Conservation (phyloP, 2,888 invertebrate species). For the Sympetrum striolatum region DNA sequence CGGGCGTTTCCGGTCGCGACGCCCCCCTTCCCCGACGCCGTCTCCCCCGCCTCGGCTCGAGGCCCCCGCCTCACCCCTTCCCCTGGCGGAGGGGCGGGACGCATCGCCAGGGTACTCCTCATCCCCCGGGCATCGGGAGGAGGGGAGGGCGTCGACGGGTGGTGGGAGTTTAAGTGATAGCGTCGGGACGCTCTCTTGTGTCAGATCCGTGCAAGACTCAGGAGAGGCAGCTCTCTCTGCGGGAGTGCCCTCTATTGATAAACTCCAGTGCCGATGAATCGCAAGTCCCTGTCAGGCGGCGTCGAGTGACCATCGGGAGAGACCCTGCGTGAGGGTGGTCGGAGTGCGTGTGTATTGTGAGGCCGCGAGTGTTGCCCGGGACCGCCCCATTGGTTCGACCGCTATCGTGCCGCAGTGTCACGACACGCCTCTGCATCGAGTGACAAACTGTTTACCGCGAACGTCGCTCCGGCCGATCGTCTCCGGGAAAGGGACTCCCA, state of each 20-base stretch:
- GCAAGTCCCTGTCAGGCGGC: neutral
- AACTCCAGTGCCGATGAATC: neutral
- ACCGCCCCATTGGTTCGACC: constrained; percentile 15
- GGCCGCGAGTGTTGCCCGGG: neutral
- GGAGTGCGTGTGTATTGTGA: neutral
- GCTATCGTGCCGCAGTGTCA: constrained; percentile 36
- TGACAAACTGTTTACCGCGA: neutral
- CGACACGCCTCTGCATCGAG: constrained; percentile 37
- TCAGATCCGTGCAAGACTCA: constrained; percentile 38
- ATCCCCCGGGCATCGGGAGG: neutral
- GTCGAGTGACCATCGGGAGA: neutral
- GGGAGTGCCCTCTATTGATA: neutral
- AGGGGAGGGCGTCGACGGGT: neutral
- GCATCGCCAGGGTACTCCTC: neutral
- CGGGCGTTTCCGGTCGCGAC: constrained; percentile 24
- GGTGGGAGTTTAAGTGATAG: constrained; percentile 24
- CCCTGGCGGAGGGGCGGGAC: neutral
- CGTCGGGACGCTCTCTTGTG: constrained; percentile 42
- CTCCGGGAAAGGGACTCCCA: neutral
- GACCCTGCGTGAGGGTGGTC: neutral
- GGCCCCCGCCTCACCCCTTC: neutral
- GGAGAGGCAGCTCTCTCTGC: constrained; percentile 6
- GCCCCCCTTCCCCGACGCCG: neutral
- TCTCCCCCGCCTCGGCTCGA: neutral
- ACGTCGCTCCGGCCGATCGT: too few relatives aligned